Base-by-base conservation (phyloP, 2,888 invertebrate genomes). In the Caenorhabditis doughertyi region DNA sequence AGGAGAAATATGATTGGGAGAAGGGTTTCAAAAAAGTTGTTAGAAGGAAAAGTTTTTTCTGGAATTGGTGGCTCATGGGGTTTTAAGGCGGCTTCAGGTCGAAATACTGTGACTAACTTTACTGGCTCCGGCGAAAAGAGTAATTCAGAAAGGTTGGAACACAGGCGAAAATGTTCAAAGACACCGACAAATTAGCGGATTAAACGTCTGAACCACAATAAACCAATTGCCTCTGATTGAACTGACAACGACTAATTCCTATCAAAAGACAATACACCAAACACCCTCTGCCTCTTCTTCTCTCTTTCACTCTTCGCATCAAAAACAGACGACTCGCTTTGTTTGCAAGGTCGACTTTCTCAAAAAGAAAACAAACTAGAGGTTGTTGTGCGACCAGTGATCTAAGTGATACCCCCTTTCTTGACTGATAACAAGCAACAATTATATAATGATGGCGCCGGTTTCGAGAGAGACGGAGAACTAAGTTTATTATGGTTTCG, bases 371-470 rank as follows among this genome's bases (percentile, higher is more conserved):
- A 55, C 58, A 71, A 71, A 51, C 53, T 55, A 53, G 9, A 3
- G 23, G 25, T 23, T n/a, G n/a, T 16, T 62, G 49, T 58, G 49
- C 32, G 71, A 58, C 47, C 58, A 72, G 27, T 62, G 70, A 70
- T 70, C 56, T 53, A 72, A 72, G 62, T 72, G 72, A 62, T 72
- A 62, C 39, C 51, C n/a, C n/a, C 62, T 62, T 16, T 47, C 13
- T 27, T 21, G 18, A 62, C 32, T 49, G 64, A 64, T 64, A 64
- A 64, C 47, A 55, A 32, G n/a, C n/a, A n/a, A n/a, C n/a, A n/a
- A n/a, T n/a, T n/a, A n/a, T 11, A 68, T 55, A 23, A 21, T 51
- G 67, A 53, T 23, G 39, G n/a, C 35, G 53, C 42, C 44, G 39
- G n/a, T 49, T 49, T 44, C 27, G 55, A 51, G 53, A 23, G 18